Base-by-base conservation (phyloP, 1,140 invertebrate genomes). In the Drosophila repletoides region DNA sequence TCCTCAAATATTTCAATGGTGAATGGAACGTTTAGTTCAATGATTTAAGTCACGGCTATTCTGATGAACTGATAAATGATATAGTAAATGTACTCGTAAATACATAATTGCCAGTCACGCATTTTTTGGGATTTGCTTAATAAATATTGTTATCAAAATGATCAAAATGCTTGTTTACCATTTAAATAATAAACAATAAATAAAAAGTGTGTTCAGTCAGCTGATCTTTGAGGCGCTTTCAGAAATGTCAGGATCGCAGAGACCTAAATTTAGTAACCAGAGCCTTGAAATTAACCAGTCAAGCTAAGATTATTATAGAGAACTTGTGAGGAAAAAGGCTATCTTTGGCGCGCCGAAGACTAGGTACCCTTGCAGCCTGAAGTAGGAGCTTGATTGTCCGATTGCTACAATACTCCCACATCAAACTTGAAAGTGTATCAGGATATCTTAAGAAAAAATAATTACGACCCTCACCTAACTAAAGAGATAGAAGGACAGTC, bases 21-120 rank as follows among this genome's bases (percentile, higher is more conserved):
- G 65, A 72, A 15, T 53, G 34, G 15, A 36, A 14, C 31, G 24
- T 15, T 31, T 64, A 14, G 24, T 26, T 52, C n/a, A 17, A 56
- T 48, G 43, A 43, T 29, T 61, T 28, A 67, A 71, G 63, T 55
- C 63, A 61, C 29, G 34, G 43, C 12, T 59, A 60, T 67, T 55
- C 45, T 38, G 53, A 38, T 60, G 48, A 41, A 26, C 22, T 29
- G 64, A 38, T 67, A 61, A 67, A 46, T 60, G 29, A 31, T 46
- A 52, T 29, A 36, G 64, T 15, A 52, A 67, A 61, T 31, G 61
- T 15, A 14, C 29, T 29, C 28, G 64, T 15, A 52, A 67, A 61
- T 31, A 67, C 21, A 14, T 40, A 40, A 56, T 56, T 55, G 31
- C 3, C 29, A 55, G 29, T 22, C 29, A 36, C 40, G 58, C 46